These are phyloP conservation scores for Ophiodon elongatus DNA, from an alignment of 2,113 vertebrate genomes.

Conservation along the genomic window DNA sequence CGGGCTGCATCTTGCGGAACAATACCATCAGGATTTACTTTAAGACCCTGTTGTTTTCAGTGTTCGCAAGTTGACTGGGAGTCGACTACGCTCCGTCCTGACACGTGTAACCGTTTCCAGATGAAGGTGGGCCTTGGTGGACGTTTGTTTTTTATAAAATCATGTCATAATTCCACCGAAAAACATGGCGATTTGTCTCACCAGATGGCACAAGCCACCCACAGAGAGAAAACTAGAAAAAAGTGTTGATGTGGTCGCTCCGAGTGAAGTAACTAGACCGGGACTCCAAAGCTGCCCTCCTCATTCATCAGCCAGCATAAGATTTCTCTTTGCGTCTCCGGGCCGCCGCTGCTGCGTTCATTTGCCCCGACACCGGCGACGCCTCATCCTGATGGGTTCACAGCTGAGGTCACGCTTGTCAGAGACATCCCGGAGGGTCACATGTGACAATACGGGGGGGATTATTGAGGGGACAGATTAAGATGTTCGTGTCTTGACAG, in stretches of 20 bases:
- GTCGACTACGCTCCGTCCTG: conserved; percentile 32
- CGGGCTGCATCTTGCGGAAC: conserved; percentile 40
- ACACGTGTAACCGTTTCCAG: conserved; percentile 73
- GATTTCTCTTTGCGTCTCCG: not conserved
- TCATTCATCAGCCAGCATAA: conserved; percentile 2
- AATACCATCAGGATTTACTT: conserved; percentile 53
- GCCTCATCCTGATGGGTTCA: conserved; percentile 45
- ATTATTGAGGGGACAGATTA: conserved; percentile 34
- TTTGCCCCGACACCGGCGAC: conserved; percentile 25
- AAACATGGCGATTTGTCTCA: conserved; percentile 36
- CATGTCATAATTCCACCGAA: conserved; percentile 56
- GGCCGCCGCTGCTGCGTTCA: conserved; percentile 9
- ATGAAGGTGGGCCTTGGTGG: conserved; percentile 68
- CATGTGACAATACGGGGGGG: conserved; percentile 21
- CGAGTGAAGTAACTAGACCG: conserved; percentile 2
- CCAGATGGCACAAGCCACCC: conserved; percentile 66
- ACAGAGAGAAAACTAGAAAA: conserved; percentile 55
- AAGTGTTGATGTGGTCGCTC: not conserved
- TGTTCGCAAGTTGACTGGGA: conserved; percentile 48
- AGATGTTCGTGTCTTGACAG: conserved; percentile 26
- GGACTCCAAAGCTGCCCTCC: conserved; percentile 9
- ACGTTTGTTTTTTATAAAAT: conserved; percentile 51
- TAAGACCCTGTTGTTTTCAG: conserved; percentile 50
- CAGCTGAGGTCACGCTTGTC: conserved; percentile 27
- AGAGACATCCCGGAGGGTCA: conserved; percentile 26